Evolutionary conservation across 2,113 vertebrate genomes (phyloP).

Genomic region (Callorhinus ursinus): DNA sequence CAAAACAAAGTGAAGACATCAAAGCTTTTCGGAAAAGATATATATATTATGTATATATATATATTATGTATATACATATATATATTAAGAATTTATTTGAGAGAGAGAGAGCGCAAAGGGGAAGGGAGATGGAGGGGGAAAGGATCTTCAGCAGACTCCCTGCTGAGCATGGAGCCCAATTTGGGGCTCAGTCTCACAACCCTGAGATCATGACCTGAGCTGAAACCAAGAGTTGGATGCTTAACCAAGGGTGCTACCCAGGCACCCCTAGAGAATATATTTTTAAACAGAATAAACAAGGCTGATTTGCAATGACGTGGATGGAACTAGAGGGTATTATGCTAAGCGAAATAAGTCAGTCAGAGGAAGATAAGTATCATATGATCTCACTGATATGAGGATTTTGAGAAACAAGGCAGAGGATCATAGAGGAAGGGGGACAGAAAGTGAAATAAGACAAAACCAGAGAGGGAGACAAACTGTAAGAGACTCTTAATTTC

Average conservation of each 20-base stretch:
- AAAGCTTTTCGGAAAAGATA: not conserved
- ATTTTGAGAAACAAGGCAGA: too few relatives aligned
- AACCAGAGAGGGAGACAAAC: too few relatives aligned
- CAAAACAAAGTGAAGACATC: constrained; percentile 26
- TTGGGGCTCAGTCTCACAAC: not conserved
- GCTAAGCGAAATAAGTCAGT: too few relatives aligned
- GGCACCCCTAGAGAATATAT: not conserved
- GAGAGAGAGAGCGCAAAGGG: not conserved
- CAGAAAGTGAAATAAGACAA: too few relatives aligned
- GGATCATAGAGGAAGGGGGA: too few relatives aligned
- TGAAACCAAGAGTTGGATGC: not conserved
- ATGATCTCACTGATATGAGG: too few relatives aligned
- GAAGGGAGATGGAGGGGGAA: not conserved
- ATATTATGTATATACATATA: too few relatives aligned
- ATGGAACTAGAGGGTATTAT: too few relatives aligned
- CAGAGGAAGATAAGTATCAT: too few relatives aligned
- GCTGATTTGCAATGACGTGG: not conserved
- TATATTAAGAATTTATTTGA: too few relatives aligned
- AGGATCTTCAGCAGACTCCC: not conserved
- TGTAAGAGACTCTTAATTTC: too few relatives aligned
- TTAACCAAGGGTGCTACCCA: not conserved
- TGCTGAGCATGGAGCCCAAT: not conserved
- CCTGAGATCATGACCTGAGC: not conserved
- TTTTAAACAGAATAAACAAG: not conserved
- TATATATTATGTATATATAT: too few relatives aligned